Conservation (phyloP, 2,797 vertebrate genomes). For the Erethizon dorsatum region DNA sequence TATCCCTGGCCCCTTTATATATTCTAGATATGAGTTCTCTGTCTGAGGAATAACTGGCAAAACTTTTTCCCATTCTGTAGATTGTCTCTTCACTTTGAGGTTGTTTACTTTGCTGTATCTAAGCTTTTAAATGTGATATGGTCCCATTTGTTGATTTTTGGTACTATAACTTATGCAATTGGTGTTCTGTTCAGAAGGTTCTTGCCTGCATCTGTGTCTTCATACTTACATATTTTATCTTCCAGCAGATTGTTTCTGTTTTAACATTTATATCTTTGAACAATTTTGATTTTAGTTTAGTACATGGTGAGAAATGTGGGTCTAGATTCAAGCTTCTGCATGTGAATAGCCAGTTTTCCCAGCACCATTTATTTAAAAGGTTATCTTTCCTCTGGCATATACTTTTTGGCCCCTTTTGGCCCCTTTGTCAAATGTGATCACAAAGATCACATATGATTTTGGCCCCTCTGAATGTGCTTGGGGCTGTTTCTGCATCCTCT, state of each 20-base stretch:
- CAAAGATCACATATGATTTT: neutral
- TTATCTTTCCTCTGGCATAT: neutral
- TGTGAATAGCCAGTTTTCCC: neutral
- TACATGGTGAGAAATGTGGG: neutral
- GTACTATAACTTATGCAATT: neutral
- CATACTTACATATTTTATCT: neutral
- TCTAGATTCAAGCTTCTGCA: neutral
- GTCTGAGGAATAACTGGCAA: neutral
- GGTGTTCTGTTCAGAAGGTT: neutral
- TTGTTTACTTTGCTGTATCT: neutral
- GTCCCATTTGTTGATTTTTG: neutral
- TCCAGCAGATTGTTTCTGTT: neutral
- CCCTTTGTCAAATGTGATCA: neutral
- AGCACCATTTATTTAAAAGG: neutral
- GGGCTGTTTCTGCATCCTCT: neutral
- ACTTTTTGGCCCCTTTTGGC: neutral
- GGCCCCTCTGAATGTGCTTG: neutral
- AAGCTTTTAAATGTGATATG: neutral
- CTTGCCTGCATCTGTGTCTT: neutral
- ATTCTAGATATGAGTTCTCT: neutral
- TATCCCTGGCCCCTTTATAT: neutral
- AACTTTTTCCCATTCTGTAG: neutral
- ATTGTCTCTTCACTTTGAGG: neutral
- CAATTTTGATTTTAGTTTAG: neutral
- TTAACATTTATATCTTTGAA: neutral